Evolutionary conservation across 2,113 vertebrate genomes (phyloP).

Genomic region (Albula goreensis): DNA sequence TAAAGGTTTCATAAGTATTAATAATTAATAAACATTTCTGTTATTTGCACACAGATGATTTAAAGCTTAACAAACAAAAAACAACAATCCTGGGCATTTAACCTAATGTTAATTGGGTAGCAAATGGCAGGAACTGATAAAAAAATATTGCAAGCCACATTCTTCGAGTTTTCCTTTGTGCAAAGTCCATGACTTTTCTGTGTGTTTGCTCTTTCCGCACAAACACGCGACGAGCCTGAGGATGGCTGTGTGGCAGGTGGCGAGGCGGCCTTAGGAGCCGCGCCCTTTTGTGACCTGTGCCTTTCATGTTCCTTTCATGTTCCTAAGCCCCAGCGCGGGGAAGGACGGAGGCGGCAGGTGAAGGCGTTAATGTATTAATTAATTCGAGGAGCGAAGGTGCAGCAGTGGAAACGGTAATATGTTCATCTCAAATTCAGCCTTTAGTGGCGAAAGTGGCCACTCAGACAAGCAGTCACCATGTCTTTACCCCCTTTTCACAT

Average conservation of each 20-base stretch:
- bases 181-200: no score
- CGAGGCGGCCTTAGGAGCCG: background rate
- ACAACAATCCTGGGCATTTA: no score
- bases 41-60: no score
- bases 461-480: background rate
- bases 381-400: background rate
- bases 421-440: background rate
- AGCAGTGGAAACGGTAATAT: background rate
- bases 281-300: background rate
- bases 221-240: no score
- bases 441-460: background rate
- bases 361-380: background rate
- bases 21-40: no score
- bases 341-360: background rate
- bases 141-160: no score
- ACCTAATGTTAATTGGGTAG: no score
- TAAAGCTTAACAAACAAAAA: no score
- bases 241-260: background rate
- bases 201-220: no score
- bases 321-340: background rate
- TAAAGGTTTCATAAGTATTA: no score
- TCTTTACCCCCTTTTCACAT: background rate
- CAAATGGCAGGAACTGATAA: no score
- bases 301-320: background rate
- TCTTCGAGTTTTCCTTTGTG: no score